Evolutionary conservation across 2,113 vertebrate genomes (phyloP), one percentile per base, ranked within the genome.

Genomic region (Pollimyrus isidori): DNA sequence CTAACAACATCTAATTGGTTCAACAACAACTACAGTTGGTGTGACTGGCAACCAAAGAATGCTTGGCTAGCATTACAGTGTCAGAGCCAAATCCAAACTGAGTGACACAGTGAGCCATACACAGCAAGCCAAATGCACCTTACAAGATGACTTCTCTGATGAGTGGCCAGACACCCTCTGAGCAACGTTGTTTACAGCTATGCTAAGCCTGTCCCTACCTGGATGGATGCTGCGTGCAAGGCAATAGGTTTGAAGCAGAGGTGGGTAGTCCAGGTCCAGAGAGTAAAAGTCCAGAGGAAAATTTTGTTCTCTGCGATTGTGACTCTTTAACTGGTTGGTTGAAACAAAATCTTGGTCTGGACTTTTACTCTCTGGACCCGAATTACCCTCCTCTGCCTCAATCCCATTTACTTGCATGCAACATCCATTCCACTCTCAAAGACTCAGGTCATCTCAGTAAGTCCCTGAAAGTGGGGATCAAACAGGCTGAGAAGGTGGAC

Each of bases 401-500:
- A 26, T 11, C 30, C 11, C 30, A 76, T 76, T 6, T 80, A 15
- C 82, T 84, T 48, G 45, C 23, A 46, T 13, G 82, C 23, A 48
- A 39, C 82, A 84, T 84, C 21, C 82, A 45, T 48, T 46, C 42
- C 7, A 7, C 19, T 48, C 45, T 48, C 39, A 23, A n/a, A 0
- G 3, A 48, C 45, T 84, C 7, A 17, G 42, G 42, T 84, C 82
- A 48, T 19, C 45, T 84, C 23, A n/a, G 45, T 23, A 84, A 46
- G 39, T 48, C 87, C 42, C 58, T 9, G 39, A 89, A 89, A 21
- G 53, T 21, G 21, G n/a, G 53, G 58, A 80, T 87, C 87, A 88
- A 26, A 52, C 56, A 26, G 83, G 21, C 23, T 26, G 26, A 91
- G 86, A 90, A 85, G 83, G 86, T 85, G 90, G 88, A 91, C 86